Conservation (phyloP, 2,113 vertebrate genomes). For the Crotalus viridis region DNA sequence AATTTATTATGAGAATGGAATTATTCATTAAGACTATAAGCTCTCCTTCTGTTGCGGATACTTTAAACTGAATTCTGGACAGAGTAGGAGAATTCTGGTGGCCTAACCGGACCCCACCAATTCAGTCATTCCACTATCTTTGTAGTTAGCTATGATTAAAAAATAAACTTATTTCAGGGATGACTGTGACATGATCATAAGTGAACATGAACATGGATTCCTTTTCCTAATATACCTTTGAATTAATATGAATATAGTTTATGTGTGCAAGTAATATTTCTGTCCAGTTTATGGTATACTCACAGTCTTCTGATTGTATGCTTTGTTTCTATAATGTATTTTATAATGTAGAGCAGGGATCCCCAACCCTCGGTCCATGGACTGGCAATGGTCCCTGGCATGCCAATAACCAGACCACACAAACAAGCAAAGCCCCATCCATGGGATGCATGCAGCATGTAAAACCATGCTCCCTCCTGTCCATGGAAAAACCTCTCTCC, state of each 20-base stretch:
- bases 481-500: no score
- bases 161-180: background rate
- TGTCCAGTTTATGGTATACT: background rate
- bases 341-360: background rate
- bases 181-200: background rate
- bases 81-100: background rate
- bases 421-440: no score
- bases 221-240: background rate
- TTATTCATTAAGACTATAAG: background rate
- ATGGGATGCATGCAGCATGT: no score
- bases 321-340: conserved; percentile 49
- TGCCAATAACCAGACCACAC: no score
- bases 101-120: background rate
- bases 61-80: background rate
- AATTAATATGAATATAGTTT: conserved; percentile 14
- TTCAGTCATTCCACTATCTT: background rate
- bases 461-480: no score
- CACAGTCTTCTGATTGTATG: conserved; percentile 30
- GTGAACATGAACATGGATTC: background rate
- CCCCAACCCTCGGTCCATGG: no score
- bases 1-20: background rate
- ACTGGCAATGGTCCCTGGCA: no score
- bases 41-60: background rate
- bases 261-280: background rate
- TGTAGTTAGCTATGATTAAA: background rate